These are phyloP conservation scores for Mus musculus DNA, from an alignment of 2,113 vertebrate genomes.

Conservation along the genomic window DNA sequence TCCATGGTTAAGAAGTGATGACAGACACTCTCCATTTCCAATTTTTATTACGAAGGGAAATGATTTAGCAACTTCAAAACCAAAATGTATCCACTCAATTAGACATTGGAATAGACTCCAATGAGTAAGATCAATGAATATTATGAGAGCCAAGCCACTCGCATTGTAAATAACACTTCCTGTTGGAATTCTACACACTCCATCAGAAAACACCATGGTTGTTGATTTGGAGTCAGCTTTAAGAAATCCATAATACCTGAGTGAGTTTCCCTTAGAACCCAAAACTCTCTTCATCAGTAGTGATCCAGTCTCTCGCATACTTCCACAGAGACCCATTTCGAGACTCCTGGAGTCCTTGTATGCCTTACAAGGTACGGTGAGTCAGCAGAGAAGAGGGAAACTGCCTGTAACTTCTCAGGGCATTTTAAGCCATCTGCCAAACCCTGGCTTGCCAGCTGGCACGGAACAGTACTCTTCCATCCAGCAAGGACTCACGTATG, in stretches of 20 bases:
- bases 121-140: slow-evolving; percentile 48
- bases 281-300: slow-evolving; percentile 19
- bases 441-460: slow-evolving; percentile 61
- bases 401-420: slow-evolving; percentile 63
- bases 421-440: slow-evolving; percentile 64
- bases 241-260: slow-evolving; percentile 54
- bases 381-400: slow-evolving; percentile 46
- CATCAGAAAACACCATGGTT: slow-evolving; percentile 34
- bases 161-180: slow-evolving; percentile 22
- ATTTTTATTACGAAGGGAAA: slow-evolving; percentile 50
- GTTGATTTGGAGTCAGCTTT: slow-evolving; percentile 50
- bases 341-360: background rate
- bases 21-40: slow-evolving; percentile 26
- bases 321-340: slow-evolving; percentile 46
- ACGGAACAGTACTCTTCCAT: background rate
- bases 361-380: slow-evolving; percentile 59
- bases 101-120: slow-evolving; percentile 14
- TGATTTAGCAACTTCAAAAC: slow-evolving; percentile 41
- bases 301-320: slow-evolving; percentile 10
- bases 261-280: background rate
- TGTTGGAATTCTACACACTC: background rate
- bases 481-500: slow-evolving; percentile 56
- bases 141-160: background rate
- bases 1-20: background rate
- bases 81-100: slow-evolving; percentile 42